phyloP scores from a whole-genome alignment of 2,797 vertebrate genomes.

The Diglossa cyanea region DNA sequence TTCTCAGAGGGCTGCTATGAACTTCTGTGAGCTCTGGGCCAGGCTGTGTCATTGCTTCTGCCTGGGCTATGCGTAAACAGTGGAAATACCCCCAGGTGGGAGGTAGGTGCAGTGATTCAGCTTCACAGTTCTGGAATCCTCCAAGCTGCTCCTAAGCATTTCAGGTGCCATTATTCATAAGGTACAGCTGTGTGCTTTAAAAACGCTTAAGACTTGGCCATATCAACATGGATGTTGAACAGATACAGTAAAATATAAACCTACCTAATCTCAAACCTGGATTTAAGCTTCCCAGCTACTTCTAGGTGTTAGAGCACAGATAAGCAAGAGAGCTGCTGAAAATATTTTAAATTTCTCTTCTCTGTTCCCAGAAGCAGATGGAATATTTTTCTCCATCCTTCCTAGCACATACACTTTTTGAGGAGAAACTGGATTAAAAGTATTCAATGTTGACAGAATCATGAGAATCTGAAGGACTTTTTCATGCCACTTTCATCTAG shows the following conservation, averaged over 20 bases:
- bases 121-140: neutral
- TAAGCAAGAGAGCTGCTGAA: constrained; percentile 16
- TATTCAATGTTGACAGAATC: neutral
- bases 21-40: neutral
- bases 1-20: neutral
- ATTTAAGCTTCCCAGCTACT: constrained; percentile 24
- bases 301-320: constrained; percentile 3
- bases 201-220: neutral
- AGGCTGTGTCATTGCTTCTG: neutral
- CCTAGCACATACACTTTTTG: neutral
- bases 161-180: neutral
- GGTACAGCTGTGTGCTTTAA: constrained; percentile 1
- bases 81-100: neutral
- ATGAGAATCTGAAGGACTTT: neutral
- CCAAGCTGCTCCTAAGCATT: neutral
- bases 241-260: neutral
- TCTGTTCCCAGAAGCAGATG: neutral
- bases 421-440: neutral
- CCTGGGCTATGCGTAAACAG: neutral
- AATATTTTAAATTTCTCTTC: neutral
- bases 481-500: neutral
- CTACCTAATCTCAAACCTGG: neutral
- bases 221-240: constrained; percentile 23
- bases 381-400: neutral
- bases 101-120: neutral